Evolutionary conservation across 2,113 vertebrate genomes (phyloP).

Genomic region (Festucalex cinctus): DNA sequence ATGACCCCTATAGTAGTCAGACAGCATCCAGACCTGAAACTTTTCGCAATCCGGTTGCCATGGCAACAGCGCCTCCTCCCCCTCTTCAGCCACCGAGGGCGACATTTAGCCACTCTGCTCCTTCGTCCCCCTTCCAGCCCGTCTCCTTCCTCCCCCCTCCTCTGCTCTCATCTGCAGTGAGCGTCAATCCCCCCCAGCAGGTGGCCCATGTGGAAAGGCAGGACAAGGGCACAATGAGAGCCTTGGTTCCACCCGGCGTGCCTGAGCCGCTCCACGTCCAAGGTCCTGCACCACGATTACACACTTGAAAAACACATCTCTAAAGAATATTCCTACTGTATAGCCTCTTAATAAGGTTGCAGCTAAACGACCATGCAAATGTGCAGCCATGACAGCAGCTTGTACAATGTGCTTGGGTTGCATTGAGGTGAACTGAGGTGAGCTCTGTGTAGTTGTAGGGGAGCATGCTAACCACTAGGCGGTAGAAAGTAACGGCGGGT

Average conservation of each 20-base stretch:
- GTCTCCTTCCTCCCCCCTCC: slow-evolving; percentile 47
- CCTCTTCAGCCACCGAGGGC: slow-evolving; percentile 48
- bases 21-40: slow-evolving; percentile 55
- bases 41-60: slow-evolving; percentile 59
- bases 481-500: slow-evolving; percentile 17
- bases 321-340: not conserved
- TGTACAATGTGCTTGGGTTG: slow-evolving; percentile 49
- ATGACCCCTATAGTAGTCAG: slow-evolving; percentile 51
- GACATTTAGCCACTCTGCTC: slow-evolving; percentile 57
- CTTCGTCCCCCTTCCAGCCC: slow-evolving; percentile 44
- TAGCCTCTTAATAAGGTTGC: slow-evolving; percentile 22
- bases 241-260: slow-evolving; percentile 70
- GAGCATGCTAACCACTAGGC: slow-evolving; percentile 44
- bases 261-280: slow-evolving; percentile 71
- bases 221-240: slow-evolving; percentile 69
- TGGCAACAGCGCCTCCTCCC: slow-evolving; percentile 63
- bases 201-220: slow-evolving; percentile 46
- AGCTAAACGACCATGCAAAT: slow-evolving; percentile 33
- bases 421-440: slow-evolving; percentile 59
- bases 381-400: slow-evolving; percentile 37
- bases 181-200: slow-evolving; percentile 49
- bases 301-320: slow-evolving; percentile 20
- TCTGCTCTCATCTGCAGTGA: slow-evolving; percentile 55
- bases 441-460: slow-evolving; percentile 44
- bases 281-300: slow-evolving; percentile 69